Conservation (phyloP, 2,888 invertebrate genomes). For the Conops quadrifasciatus region DNA sequence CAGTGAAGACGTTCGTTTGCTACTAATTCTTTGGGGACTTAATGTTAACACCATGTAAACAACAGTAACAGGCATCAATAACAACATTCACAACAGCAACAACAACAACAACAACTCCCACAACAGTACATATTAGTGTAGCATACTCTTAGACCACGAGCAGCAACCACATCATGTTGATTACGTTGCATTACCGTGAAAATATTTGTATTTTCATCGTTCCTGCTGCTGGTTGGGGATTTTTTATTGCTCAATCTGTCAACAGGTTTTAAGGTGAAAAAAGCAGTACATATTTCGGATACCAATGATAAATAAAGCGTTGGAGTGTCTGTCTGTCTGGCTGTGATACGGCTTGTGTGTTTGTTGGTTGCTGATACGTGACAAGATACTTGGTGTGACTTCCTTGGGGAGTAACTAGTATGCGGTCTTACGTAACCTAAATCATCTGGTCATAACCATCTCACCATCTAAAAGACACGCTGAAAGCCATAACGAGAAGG, state of each 20-base stretch:
- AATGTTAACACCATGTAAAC: slow-evolving; percentile 31
- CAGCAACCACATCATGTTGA: slow-evolving; percentile 45
- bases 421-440: not conserved
- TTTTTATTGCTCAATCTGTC: slow-evolving; percentile 44
- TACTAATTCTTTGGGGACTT: slow-evolving; percentile 50
- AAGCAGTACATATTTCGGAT: slow-evolving; percentile 4
- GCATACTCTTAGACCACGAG: not conserved
- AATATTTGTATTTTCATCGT: slow-evolving; percentile 57
- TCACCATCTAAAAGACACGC: no score
- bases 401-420: slow-evolving; percentile 37
- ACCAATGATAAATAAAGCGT: not conserved
- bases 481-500: no score
- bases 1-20: slow-evolving; percentile 11
- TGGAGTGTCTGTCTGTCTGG: not conserved
- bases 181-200: slow-evolving; percentile 54
- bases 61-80: slow-evolving; percentile 4
- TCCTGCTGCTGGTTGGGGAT: slow-evolving; percentile 22
- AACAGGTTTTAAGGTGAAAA: slow-evolving; percentile 39
- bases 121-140: slow-evolving; percentile 1
- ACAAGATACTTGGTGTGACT: slow-evolving; percentile 30
- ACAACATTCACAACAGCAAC: slow-evolving; percentile 9
- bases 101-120: slow-evolving; percentile 2
- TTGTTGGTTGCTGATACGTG: slow-evolving; percentile 3
- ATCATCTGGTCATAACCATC: no score
- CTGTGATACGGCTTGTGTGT: not conserved